These are phyloP conservation scores for Gambusia holbrooki DNA, from an alignment of 2,113 vertebrate species.

Conservation along the genomic window DNA sequence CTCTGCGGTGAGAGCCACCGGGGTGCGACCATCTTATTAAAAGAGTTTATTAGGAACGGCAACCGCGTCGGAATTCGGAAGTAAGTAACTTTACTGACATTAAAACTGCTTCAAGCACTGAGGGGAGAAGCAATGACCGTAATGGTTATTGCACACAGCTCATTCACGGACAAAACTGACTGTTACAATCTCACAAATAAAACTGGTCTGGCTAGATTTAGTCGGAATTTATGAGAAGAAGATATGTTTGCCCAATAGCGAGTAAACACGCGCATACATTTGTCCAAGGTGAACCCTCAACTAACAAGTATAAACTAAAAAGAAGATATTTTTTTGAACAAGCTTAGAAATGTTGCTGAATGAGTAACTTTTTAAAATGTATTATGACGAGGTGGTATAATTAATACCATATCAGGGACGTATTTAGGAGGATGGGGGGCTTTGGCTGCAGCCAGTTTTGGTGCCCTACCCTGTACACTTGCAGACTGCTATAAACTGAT, in stretches of 20 bases:
- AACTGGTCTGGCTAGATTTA: neutral
- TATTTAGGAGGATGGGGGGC: neutral
- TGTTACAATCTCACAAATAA: neutral
- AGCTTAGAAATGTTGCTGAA: too few species aligned
- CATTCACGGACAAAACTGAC: neutral
- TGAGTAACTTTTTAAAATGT: too few species aligned
- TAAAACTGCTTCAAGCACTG: neutral
- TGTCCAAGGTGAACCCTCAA: neutral
- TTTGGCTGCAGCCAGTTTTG: neutral
- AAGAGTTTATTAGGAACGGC: slow-evolving; percentile 38
- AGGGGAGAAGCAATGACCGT: neutral
- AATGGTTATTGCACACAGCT: neutral
- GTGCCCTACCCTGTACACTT: too few species aligned
- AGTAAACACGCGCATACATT: neutral
- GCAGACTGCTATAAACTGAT: neutral
- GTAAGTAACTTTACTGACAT: slow-evolving; percentile 18
- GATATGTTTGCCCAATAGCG: neutral
- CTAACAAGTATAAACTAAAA: neutral
- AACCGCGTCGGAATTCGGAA: slow-evolving; percentile 26
- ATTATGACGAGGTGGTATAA: neutral
- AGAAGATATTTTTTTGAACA: too few species aligned
- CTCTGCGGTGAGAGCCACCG: slow-evolving; percentile 38
- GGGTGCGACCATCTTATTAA: slow-evolving; percentile 28
- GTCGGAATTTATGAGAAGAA: neutral
- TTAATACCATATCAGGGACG: neutral